Percentiles rank a stretch among this genome's conserved stretches.
Conservation (phyloP, 1,140 invertebrate genomes). For the Galendromus occidentalis region DNA sequence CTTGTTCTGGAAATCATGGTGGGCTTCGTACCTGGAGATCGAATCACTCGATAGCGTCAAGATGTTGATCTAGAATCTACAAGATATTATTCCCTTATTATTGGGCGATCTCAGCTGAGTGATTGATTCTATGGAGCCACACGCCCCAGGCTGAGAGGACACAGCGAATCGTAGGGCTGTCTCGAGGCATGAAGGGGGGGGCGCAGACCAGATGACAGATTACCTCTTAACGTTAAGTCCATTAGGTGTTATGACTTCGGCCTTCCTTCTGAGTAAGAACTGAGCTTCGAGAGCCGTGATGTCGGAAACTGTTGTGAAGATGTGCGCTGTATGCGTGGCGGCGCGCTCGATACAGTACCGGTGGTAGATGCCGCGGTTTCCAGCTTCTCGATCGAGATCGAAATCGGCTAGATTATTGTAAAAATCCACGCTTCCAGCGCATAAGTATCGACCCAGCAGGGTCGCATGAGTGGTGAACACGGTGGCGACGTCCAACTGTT, state of each 20-base stretch:
- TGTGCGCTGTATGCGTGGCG: conserved; percentile 69
- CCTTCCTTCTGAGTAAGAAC: conserved; percentile 76
- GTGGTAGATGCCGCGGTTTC: conserved; percentile 95
- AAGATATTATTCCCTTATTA: no score
- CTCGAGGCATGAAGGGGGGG: no score
- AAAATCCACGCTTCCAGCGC: conserved; percentile 30
- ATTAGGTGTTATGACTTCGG: conserved; percentile 30
- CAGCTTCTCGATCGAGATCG: conserved; percentile 89
- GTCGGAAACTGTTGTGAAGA: conserved; percentile 96
- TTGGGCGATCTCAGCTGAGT: no score
- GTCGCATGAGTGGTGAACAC: conserved; percentile 34
- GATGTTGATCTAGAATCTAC: no score
- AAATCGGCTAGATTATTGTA: conserved; percentile 41
- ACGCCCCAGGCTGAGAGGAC: no score
- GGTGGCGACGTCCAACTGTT: conserved; percentile 26
- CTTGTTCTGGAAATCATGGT: conserved; percentile 38
- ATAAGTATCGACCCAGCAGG: conserved; percentile 30
- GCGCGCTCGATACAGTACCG: conserved; percentile 95
- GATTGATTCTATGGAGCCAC: no score
- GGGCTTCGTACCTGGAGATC: conserved; percentile 22
- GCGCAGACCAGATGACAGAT: no score
- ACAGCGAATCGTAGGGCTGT: no score
- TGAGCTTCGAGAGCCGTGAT: conserved; percentile 86
- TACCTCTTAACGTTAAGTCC: conserved; percentile 27
- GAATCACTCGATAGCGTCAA: neutral